Base-by-base conservation (phyloP, 2,113 vertebrate genomes). In the Takifugu bimaculatus region DNA sequence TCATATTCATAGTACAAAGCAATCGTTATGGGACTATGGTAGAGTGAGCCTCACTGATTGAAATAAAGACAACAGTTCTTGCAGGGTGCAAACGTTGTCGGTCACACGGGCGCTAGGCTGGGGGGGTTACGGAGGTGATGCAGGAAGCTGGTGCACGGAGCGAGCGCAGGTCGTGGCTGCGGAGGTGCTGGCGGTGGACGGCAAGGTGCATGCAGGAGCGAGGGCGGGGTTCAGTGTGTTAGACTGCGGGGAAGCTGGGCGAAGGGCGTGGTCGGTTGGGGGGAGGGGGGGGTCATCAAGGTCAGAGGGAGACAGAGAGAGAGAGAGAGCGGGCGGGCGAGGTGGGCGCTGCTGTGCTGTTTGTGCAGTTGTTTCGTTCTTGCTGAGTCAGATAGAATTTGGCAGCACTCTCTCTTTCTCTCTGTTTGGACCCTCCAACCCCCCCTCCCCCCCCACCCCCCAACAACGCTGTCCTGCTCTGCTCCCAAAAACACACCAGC, bases 171-270 rank as follows among this genome's bases (percentile, higher is more conserved):
- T 10, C 12, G 11, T 12, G 29, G 35, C 26, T 53, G 57, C 45
- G 3, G 13, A 10, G 15, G 71, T 56, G 60, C 65, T 15, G 10
- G 43, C 51, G 66, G 70, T 27, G 74, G 77, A 78, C 65, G 74
- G 75, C 44, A 63, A 63, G 80, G 65, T 73, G 57, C 75, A 73
- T 77, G 75, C 81, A 75, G 80, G 77, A 73, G 60, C 45, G 54
- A 84, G 60, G 77, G 75, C 72, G 50, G 78, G 35, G 81, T 79
- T 87, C 87, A 87, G 81, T 86, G 87, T 87, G 81, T 85, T 58
- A 77, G 82, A 88, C 80, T 79, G 83, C 75, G 64, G 80, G 73
- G 51, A 54, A 66, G 75, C 64, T 4, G 54, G 70, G 32, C 5
- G 9, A 20, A 25, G 14, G 4, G 48, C n/a, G 20, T 6, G 0